These are phyloP conservation scores for Sminthurinus aureus DNA, from an alignment of 2,888 invertebrate genomes.

Conservation along the genomic window DNA sequence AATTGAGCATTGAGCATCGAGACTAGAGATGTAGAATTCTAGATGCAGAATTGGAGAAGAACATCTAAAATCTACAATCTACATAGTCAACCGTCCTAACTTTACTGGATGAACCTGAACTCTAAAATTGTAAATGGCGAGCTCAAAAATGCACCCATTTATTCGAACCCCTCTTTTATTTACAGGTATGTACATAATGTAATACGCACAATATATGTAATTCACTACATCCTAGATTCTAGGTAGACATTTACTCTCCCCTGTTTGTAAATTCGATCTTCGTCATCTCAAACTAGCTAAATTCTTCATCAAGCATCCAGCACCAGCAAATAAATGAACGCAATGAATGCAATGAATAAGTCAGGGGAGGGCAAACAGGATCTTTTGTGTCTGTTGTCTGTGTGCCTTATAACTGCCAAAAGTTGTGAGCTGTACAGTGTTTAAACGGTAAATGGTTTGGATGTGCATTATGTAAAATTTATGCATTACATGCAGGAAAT, in stretches of 20 bases:
- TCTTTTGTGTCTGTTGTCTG: not conserved
- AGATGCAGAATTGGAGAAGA: not conserved
- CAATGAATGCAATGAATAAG: not conserved
- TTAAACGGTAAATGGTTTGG: too few relatives aligned
- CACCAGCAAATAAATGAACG: not conserved
- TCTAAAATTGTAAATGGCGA: too few relatives aligned
- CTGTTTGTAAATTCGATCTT: constrained; percentile 5
- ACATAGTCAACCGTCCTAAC: too few relatives aligned
- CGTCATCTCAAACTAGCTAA: not conserved
- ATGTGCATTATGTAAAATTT: too few relatives aligned
- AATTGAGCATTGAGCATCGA: too few relatives aligned
- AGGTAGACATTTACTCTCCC: not conserved
- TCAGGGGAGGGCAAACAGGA: not conserved
- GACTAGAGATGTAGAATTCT: not conserved
- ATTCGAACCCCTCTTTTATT: too few relatives aligned
- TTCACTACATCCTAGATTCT: not conserved
- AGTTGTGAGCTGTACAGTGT: too few relatives aligned
- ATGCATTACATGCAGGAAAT: too few relatives aligned
- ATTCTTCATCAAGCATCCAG: not conserved
- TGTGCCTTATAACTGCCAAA: not conserved
- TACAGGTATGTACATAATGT: not conserved
- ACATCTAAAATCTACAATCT: too few relatives aligned
- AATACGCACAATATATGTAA: not conserved
- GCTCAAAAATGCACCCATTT: too few relatives aligned
- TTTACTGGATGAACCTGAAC: too few relatives aligned